Evolutionary conservation across 2,113 vertebrate species (phyloP), one percentile per base, ranked within the genome.

Genomic region (Trogon melanurus): DNA sequence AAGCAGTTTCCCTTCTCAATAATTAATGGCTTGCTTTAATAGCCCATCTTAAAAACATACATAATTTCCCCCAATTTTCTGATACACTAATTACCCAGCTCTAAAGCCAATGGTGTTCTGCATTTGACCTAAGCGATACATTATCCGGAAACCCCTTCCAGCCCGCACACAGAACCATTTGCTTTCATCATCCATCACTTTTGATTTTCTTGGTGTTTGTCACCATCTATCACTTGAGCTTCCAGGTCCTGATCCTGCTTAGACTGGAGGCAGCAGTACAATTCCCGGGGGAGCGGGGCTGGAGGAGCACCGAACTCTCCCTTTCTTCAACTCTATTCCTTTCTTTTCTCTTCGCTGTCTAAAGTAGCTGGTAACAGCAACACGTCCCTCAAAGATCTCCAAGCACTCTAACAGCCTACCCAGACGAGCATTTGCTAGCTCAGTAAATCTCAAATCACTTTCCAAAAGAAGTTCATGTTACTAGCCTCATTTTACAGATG

Each of bases 11-110:
- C 69, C 75, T 86, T 85, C 91, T 97, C 92, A 95, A 91, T 96
- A 95, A 97, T 97, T 97, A 93, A 95, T 95, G 91, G 79, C 45
- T 91, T 70, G 88, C 94, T 94, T 96, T 97, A 96, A 97, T 93
- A 97, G 90, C 78, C 75, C 75, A 87, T 92, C 88, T 97, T 97
- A 95, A 97, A 96, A 97, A 97, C 94, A 95, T 93, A 96, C 70
- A 88, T 93, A 95, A 96, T 95, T 96, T 92, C 73, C 94, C 97
- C 97, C 91, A 94, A 90, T 96, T 97, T 97, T 97, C 97, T 93
- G 96, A 97, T 79, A 65, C 94, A 83, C 96, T 97, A 96, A 97
- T 98, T 97, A 97, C 94, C 83, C 85, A 93, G 91, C 86, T 97
- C 95, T 94, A 97, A 97, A 97, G 93, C 94, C 96, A 78, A 50